Evolutionary conservation across 2,888 invertebrate genomes (phyloP), one percentile per base, ranked within the genome.

Genomic region (Andrena minutula): DNA sequence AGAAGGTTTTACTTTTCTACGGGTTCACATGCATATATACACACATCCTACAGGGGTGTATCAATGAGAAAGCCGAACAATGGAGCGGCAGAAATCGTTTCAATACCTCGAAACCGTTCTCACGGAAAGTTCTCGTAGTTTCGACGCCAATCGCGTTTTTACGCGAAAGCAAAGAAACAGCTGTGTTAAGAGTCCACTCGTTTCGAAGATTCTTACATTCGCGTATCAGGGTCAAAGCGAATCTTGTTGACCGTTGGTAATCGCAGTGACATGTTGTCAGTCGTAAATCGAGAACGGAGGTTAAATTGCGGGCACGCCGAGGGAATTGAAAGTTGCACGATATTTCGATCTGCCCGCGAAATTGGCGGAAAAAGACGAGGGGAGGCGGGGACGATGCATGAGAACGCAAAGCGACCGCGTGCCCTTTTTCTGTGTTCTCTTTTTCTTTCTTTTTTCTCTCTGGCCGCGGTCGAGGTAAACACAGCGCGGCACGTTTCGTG

Each of bases 391-490:
- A 79, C 72, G 71, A 79, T 75, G 72, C 71, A 61, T 2, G 68
- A 77, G 64, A 61, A 81, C 63, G 80, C 58, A 75, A 79, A 66
- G 56, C 79, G 79, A 83, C 83, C 80, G 86, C 86, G 78, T 82
- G 77, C 82, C 68, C 79, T 80, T 84, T 89, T 81, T 77, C 75
- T 75, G 65, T 79, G 75, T 75, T 78, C 72, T 77, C 53, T 63
- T 68, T 77, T 75, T 72, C 72, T 64, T 70, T 75, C 73, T 70
- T 80, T 71, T 74, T 75, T 60, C 70, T 75, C 73, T 79, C 79
- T 23, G 64, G 35, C 75, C 76, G 74, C 76, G 71, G 71, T 66
- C 76, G 89, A 89, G 83, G 89, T 89, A 89, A 89, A 89, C 89
- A 89, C 86, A 79, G 77, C 82, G 86, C 79, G 81, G 82, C 80